phyloP scores from a whole-genome alignment of 2,888 invertebrate species.

The Drosophila borealis region DNA sequence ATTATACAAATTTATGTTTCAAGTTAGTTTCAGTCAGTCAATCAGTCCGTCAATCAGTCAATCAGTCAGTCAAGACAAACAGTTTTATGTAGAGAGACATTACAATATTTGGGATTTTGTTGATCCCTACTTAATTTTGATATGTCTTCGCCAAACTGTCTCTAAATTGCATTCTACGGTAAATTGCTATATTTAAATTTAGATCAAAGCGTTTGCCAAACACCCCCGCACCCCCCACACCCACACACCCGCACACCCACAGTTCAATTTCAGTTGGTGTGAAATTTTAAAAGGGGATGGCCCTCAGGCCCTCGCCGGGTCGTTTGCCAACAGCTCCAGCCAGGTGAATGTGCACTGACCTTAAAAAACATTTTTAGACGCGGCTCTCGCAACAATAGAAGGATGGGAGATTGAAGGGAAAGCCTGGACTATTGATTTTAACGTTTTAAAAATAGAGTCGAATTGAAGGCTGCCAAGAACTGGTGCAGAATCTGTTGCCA shows the following conservation, averaged over 20 bases:
- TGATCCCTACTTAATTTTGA: not conserved
- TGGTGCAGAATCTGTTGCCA: slow-evolving; percentile 10
- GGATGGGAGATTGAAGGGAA: slow-evolving; percentile 9
- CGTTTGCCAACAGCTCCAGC: not conserved
- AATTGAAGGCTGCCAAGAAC: not conserved
- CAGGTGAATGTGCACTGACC: slow-evolving; percentile 58
- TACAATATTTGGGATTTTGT: too few species aligned
- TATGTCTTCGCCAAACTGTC: not conserved
- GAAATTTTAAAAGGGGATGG: slow-evolving; percentile 22
- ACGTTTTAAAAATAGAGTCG: slow-evolving; percentile 3
- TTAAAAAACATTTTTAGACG: slow-evolving; percentile 57
- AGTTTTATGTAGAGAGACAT: too few species aligned
- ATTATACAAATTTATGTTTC: too few species aligned
- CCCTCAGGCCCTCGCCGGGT: slow-evolving; percentile 5
- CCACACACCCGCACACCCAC: not conserved
- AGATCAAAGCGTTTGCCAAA: slow-evolving; percentile 58
- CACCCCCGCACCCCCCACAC: not conserved
- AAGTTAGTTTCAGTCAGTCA: too few species aligned
- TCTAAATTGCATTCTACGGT: slow-evolving; percentile 13
- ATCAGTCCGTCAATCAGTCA: too few species aligned
- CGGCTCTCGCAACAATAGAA: not conserved
- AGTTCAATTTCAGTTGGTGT: slow-evolving; percentile 8
- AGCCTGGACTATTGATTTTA: slow-evolving; percentile 9
- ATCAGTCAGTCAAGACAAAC: too few species aligned
- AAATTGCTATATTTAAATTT: slow-evolving; percentile 45